Conservation (phyloP, 2,113 vertebrate species). For the Tragelaphus buxtoni region DNA sequence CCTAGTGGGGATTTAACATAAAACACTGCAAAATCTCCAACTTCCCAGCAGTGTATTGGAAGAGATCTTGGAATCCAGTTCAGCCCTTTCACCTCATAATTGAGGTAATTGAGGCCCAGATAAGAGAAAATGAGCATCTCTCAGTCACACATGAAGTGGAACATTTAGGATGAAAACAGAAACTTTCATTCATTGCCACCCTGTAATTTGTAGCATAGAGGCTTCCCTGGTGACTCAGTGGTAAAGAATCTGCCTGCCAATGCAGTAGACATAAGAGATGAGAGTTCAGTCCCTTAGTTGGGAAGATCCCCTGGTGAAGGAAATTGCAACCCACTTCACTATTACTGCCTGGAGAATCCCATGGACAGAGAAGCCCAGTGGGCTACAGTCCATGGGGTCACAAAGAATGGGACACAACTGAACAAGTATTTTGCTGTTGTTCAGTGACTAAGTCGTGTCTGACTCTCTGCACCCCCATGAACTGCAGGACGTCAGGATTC, state of each 20-base stretch:
- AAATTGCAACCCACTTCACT: background rate
- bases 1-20: background rate
- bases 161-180: background rate
- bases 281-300: background rate
- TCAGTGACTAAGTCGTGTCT: background rate
- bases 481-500: background rate
- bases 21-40: background rate
- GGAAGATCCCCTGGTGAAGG: background rate
- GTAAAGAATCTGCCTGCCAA: background rate
- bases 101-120: background rate
- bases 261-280: background rate
- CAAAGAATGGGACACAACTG: background rate
- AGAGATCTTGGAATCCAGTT: background rate
- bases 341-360: background rate
- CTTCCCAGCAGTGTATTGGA: background rate
- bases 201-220: no score
- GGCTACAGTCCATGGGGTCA: background rate
- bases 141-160: background rate
- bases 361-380: background rate
- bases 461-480: background rate
- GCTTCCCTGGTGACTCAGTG: background rate
- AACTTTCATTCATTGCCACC: background rate
- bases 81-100: no score
- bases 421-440: background rate
- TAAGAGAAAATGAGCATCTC: background rate